phyloP scores from a whole-genome alignment of 2,113 vertebrate genomes.

The Megaleporinus macrocephalus region DNA sequence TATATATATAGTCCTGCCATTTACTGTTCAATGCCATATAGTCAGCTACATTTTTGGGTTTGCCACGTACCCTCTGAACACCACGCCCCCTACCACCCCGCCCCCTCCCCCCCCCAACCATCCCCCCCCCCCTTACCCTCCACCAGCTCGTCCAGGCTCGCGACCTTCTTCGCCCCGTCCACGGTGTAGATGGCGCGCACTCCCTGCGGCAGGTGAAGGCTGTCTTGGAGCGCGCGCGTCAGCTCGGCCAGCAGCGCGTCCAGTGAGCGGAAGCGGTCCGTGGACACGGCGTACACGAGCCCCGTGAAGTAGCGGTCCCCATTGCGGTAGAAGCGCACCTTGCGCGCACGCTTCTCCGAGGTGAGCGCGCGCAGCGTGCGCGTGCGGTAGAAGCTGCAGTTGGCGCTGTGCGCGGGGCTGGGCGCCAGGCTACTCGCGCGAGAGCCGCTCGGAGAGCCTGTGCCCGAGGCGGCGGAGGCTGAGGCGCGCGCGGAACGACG shows the following conservation, averaged over 20 bases:
- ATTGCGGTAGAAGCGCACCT: conserved; percentile 96
- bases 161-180: conserved; percentile 89
- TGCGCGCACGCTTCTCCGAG: conserved; percentile 94
- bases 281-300: conserved; percentile 91
- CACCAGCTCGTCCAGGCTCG: conserved; percentile 90
- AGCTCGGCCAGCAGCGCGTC: conserved; percentile 92
- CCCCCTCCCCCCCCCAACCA: conserved; percentile 25
- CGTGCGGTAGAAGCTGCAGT: conserved; percentile 98
- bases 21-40: no score
- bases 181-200: conserved; percentile 93
- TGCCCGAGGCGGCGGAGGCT: conserved; percentile 64
- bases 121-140: conserved; percentile 83
- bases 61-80: not conserved
- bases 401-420: conserved; percentile 96
- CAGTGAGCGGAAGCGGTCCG: conserved; percentile 90
- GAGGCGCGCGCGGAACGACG: conserved; percentile 77
- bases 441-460: conserved; percentile 77
- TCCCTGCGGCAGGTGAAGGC: conserved; percentile 93
- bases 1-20: no score
- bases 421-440: conserved; percentile 92
- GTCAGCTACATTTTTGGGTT: no score
- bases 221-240: conserved; percentile 90
- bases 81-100: not conserved
- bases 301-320: conserved; percentile 98
- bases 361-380: conserved; percentile 97